Conservation (phyloP, 1,140 invertebrate species). For the Pachyrhynchus sulphureomaculatus region DNA sequence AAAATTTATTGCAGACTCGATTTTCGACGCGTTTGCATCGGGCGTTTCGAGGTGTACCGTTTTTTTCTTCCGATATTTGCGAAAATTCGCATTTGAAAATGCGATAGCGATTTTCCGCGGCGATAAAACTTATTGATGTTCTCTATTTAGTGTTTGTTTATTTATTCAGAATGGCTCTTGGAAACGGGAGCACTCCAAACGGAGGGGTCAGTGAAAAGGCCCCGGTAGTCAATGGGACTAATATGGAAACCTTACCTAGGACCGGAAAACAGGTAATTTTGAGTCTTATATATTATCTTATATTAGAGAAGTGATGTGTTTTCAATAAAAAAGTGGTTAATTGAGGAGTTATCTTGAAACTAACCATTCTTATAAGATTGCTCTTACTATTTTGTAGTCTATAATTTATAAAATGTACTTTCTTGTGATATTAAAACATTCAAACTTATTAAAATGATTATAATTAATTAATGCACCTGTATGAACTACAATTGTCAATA, state of each 20-base stretch:
- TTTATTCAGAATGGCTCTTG: constrained; percentile 44
- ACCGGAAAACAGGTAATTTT: constrained; percentile 57
- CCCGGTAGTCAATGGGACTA: constrained; percentile 61
- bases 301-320: no score
- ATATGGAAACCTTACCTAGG: constrained; percentile 61
- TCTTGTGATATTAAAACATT: no score
- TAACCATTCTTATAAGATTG: no score
- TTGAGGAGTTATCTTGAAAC: no score
- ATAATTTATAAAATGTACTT: no score
- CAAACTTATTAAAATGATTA: no score
- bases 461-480: no score
- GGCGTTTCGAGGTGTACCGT: constrained; percentile 11
- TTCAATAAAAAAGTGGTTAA: no score
- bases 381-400: no score
- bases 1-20: constrained; percentile 32
- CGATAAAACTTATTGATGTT: constrained; percentile 7
- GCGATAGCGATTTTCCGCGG: background rate
- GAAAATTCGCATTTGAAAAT: constrained; percentile 1
- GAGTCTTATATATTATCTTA: no score
- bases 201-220: constrained; percentile 60
- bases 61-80: constrained; percentile 4
- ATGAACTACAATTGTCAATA: no score
- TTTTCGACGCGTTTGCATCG: constrained; percentile 18
- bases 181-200: constrained; percentile 53
- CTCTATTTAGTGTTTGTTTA: constrained; percentile 22